Conservation (phyloP, 2,888 invertebrate species). For the Machimus atricapillus region DNA sequence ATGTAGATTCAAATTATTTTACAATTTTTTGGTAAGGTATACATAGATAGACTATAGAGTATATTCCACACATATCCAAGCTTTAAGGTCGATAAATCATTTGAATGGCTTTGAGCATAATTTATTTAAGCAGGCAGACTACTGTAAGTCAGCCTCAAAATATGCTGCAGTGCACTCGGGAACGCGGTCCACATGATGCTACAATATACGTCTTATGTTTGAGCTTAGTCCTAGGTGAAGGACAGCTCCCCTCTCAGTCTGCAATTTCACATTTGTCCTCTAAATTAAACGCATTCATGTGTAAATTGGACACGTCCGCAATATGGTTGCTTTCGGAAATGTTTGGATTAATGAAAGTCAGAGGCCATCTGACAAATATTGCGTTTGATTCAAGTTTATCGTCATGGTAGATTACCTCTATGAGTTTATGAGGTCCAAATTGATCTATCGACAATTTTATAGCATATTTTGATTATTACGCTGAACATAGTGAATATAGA, state of each 20-base stretch:
- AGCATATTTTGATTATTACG: background rate
- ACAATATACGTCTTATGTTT: background rate
- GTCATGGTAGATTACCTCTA: background rate
- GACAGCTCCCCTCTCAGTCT: background rate
- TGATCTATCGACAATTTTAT: background rate
- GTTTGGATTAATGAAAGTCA: background rate
- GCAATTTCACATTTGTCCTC: background rate
- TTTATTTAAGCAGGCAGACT: background rate
- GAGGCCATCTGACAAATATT: background rate
- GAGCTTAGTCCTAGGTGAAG: background rate
- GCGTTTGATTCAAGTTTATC: background rate
- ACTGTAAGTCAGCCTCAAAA: background rate
- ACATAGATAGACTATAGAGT: no score
- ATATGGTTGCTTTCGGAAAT: background rate
- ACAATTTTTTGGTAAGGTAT: no score
- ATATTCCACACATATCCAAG: background rate
- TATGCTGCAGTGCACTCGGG: background rate
- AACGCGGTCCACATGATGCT: background rate
- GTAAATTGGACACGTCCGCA: background rate
- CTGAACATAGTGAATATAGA: background rate
- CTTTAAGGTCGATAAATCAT: background rate
- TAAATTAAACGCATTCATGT: background rate
- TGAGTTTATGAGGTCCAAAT: background rate
- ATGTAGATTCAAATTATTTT: no score
- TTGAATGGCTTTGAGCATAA: no score